Base-by-base conservation (phyloP, 2,797 vertebrate species). In the Hephaestus fuliginosus region DNA sequence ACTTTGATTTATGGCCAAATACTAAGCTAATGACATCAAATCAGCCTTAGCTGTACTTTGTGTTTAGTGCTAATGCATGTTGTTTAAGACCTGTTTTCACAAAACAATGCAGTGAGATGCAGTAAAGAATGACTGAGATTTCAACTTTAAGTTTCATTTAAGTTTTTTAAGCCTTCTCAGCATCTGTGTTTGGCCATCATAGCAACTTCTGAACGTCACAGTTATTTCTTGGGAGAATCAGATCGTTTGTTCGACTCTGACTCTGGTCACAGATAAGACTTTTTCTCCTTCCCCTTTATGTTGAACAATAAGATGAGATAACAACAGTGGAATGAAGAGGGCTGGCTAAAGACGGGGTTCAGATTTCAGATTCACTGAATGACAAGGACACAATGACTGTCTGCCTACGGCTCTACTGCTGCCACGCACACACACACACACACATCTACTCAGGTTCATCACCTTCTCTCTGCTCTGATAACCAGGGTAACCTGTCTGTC, bases 381-480 rank as follows among this genome's bases (percentile, higher is more conserved):
- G 51, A 89, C 48, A 90, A 88, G 81, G 81, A 86, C 84, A 93
- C 89, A 91, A 88, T 84, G 86, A 86, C 67, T 81, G 83, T 77
- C 76, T 86, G 86, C 89, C 90, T 86, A 77, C 41, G 44, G 81
- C 71, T 77, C 74, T 36, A 11, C 2, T 25, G 63, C 71, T 73
- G 36, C 2, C 70, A 53, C 46, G 15, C 75, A 64, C 63, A 25
- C 67, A 43, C 67, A 70, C 70, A 43, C 81, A 44, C 43, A 28
- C 70, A 10, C 41, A 78, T 7, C 39, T 56, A 73, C 57, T 46
- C 60, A 78, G 56, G 85, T 90, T 83, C 82, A 81, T 87, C 82
- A 89, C 76, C 89, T 84, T 82, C 89, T 88, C 81, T 91, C 79
- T 83, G 91, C 93, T 91, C 91, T 93, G 88, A 93, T 93, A 92